Evolutionary conservation across 2,797 vertebrate genomes (phyloP).

Genomic region (Anguilla obscura): DNA sequence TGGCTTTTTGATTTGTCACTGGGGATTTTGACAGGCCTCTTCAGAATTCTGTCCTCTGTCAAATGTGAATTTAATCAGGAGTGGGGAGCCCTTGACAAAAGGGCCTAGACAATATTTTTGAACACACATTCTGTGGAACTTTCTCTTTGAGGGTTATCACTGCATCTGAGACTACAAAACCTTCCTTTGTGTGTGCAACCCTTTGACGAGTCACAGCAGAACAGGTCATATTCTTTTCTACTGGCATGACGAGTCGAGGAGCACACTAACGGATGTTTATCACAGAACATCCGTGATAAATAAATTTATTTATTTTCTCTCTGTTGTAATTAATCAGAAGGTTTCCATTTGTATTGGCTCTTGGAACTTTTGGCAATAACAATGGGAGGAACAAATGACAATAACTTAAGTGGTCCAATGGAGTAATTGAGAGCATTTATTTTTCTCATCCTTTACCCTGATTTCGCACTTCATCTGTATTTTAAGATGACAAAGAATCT

Average conservation of each 20-base stretch:
- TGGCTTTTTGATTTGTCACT: neutral
- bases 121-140: neutral
- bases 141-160: neutral
- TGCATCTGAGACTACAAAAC: neutral
- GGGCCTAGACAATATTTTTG: neutral
- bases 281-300: neutral
- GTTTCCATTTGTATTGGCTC: neutral
- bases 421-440: neutral
- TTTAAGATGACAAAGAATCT: neutral
- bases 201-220: neutral
- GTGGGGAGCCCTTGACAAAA: neutral
- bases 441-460: neutral
- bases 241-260: conserved; percentile 4
- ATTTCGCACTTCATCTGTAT: neutral
- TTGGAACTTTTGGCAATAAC: neutral
- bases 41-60: neutral
- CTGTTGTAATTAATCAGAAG: neutral
- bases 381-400: neutral
- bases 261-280: neutral
- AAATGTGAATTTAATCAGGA: neutral
- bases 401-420: neutral
- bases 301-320: neutral
- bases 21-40: neutral
- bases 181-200: neutral
- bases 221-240: neutral